Evolutionary conservation across 2,888 invertebrate species (phyloP), one percentile per base, ranked within the genome.

Genomic region (Xylota sylvarum): DNA sequence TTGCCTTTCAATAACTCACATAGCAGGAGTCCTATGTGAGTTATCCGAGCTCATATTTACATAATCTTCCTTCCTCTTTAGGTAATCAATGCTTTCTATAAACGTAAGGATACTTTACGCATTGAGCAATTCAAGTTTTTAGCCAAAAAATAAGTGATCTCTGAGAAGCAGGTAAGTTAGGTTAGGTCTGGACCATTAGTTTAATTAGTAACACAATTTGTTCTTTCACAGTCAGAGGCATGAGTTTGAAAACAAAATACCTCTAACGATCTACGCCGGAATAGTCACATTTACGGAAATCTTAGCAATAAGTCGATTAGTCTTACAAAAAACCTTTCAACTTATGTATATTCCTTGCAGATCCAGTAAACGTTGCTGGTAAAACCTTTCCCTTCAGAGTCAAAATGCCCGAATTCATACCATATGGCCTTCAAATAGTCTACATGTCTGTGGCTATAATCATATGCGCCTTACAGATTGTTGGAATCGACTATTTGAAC

Each of bases 401-500:
- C 0, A 64, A 79, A 6, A 35, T 90, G 46, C 91, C 91, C 0
- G 43, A 67, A 0, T 88, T 88, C 58, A 1, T 90, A 50, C 89
- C 90, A 0, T 62, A 62, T 5, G 17, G 12, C 9, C 0, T 87
- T 1, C 89, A 90, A 64, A 30, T 89, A 12, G 32, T 85, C 1
- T 90, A 89, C 17, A 91, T 89, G 90, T 88, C 90, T 1, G 0
- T 89, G 0, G 80, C 89, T 7, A 88, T 89, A 0, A 9, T 88
- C 0, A n/a, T 90, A 0, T 56, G 86, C 32, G 89, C 89, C 0
- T 23, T 90, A 12, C 89, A 89, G 73, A 88, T 89, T 9, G 88
- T 90, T 0, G 72, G 89, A 12, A 88, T 90, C 0, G 91, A 91
- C 81, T 90, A 88, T 78, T 77, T 91, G 4, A 90, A 90, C 69